These are phyloP conservation scores for Gryllus longicercus DNA, from an alignment of 2,888 invertebrate species.

Conservation along the genomic window DNA sequence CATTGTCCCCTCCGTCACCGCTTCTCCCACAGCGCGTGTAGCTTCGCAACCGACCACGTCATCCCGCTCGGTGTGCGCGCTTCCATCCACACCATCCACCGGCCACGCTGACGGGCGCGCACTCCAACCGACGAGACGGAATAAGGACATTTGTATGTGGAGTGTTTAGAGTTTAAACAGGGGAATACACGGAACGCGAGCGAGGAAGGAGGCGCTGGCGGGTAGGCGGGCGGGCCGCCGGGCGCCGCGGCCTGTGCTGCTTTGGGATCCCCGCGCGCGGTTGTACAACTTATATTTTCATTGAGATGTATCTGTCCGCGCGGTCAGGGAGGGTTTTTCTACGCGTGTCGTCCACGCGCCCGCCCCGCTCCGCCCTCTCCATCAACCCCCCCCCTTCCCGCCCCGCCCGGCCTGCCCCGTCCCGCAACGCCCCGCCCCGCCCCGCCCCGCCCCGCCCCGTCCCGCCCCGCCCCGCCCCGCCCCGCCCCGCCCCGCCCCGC, in stretches of 20 bases:
- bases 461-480: too few species aligned
- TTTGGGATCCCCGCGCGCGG: not conserved
- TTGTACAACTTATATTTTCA: constrained; percentile 5
- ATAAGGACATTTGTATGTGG: constrained; percentile 8
- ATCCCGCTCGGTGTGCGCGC: not conserved
- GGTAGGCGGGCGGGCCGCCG: too few species aligned
- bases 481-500: too few species aligned
- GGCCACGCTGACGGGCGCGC: not conserved
- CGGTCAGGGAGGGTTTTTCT: not conserved
- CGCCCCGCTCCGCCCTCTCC: not conserved
- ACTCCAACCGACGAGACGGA: not conserved
- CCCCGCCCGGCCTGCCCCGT: too few species aligned
- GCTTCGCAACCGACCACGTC: not conserved
- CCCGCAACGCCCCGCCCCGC: too few species aligned
- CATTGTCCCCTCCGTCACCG: not conserved
- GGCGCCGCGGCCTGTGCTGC: too few species aligned
- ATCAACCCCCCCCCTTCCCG: too few species aligned
- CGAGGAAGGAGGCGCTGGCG: not conserved
- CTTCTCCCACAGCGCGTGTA: not conserved
- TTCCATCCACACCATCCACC: not conserved
- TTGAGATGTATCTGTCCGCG: not conserved
- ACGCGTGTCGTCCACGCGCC: not conserved
- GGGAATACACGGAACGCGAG: not conserved
- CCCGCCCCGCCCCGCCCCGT: too few species aligned
- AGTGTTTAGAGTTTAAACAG: constrained; percentile 17